phyloP scores from a whole-genome alignment of 2,888 invertebrate genomes.

The Sylvicola cinctus region DNA sequence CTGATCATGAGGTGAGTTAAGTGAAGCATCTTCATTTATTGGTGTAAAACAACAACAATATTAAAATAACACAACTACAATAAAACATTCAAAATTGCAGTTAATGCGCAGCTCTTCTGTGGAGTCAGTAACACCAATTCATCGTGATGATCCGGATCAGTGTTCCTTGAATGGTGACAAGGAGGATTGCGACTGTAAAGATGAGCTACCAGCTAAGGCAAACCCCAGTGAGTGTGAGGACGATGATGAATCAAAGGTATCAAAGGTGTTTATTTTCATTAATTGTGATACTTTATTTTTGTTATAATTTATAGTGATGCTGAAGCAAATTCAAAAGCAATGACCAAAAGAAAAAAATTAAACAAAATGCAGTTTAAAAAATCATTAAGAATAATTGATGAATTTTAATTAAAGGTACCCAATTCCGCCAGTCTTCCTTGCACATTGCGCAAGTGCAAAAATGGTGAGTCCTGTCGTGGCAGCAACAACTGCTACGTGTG shows the following conservation, averaged over 20 bases:
- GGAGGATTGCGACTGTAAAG: neutral
- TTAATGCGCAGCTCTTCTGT: constrained; percentile 3
- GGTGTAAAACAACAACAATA: too few species aligned
- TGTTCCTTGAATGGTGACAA: neutral
- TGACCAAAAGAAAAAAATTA: too few species aligned
- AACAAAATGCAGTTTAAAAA: too few species aligned
- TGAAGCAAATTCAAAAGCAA: too few species aligned
- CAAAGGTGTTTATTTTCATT: neutral
- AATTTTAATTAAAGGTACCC: too few species aligned
- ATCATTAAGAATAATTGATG: too few species aligned
- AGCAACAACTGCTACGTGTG: constrained; percentile 14
- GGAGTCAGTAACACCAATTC: constrained; percentile 5
- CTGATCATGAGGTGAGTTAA: constrained; percentile 3
- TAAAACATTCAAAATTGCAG: too few species aligned
- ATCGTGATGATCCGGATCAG: constrained; percentile 9
- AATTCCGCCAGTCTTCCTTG: constrained; percentile 9
- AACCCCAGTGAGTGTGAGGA: neutral
- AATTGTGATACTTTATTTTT: neutral
- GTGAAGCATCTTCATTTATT: too few species aligned
- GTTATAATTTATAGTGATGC: too few species aligned
- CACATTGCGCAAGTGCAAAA: constrained; percentile 16
- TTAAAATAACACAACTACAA: too few species aligned
- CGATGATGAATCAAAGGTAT: neutral
- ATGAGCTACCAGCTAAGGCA: too few species aligned
- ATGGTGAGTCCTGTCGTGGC: constrained; percentile 16